phyloP scores from a whole-genome alignment of 2,888 invertebrate species.

The Sesamia inferens region DNA sequence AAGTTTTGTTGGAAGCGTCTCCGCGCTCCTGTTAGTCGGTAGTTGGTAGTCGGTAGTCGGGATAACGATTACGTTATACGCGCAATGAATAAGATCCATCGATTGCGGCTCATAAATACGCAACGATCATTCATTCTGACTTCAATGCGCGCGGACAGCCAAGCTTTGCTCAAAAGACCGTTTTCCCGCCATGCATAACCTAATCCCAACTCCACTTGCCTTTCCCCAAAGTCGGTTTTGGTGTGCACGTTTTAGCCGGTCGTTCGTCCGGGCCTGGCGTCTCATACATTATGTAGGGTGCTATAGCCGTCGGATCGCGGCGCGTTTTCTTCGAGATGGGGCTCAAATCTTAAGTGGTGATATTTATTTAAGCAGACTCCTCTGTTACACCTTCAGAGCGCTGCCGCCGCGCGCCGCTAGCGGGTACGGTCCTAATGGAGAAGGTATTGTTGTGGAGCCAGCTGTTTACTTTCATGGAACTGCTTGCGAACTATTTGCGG shows the following conservation, averaged over 20 bases:
- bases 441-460: slow-evolving; percentile 14
- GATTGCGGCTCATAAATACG: slow-evolving; percentile 69
- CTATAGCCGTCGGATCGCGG: slow-evolving; percentile 66
- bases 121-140: slow-evolving; percentile 67
- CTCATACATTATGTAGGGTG: slow-evolving; percentile 76
- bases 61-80: background rate
- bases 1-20: slow-evolving; percentile 27
- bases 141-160: slow-evolving; percentile 64
- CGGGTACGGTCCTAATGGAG: slow-evolving; percentile 13
- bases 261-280: slow-evolving; percentile 40
- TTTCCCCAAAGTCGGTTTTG: slow-evolving; percentile 25
- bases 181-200: slow-evolving; percentile 15
- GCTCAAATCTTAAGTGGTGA: slow-evolving; percentile 74
- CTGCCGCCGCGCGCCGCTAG: slow-evolving; percentile 10
- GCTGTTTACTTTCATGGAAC: slow-evolving; percentile 6
- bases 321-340: slow-evolving; percentile 65
- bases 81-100: slow-evolving; percentile 49
- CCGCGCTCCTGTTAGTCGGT: background rate
- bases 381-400: slow-evolving; percentile 53
- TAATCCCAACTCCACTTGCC: slow-evolving; percentile 18
- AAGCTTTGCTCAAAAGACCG: slow-evolving; percentile 56
- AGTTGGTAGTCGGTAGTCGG: background rate
- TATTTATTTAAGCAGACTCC: slow-evolving; percentile 76
- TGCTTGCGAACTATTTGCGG: slow-evolving; percentile 15
- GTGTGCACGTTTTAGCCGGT: slow-evolving; percentile 13